Percentiles rank a stretch among this genome's conserved stretches.
Evolutionary conservation across 2,888 invertebrate species (phyloP).

Genomic region (Eupeodes latifasciatus): DNA sequence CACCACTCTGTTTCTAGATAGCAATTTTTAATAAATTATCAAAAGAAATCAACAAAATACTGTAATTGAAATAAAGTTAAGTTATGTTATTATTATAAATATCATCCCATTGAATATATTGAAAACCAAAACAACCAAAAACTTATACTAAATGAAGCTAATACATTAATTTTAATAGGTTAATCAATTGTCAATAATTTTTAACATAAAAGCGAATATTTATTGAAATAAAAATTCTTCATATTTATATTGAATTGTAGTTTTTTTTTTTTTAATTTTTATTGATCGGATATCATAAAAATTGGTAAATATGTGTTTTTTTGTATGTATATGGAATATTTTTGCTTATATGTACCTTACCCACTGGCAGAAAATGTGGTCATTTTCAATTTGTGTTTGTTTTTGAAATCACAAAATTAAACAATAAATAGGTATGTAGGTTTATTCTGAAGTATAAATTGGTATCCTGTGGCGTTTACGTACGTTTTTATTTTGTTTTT

Average conservation of each 20-base stretch:
- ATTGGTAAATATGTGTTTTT: no score
- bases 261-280: background rate
- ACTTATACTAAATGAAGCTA: constrained; percentile 35
- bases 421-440: no score
- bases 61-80: constrained; percentile 54
- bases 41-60: constrained; percentile 48
- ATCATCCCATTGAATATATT: constrained; percentile 65
- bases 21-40: constrained; percentile 68
- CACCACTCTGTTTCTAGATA: constrained; percentile 75
- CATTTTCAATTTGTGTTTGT: no score
- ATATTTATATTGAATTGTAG: constrained; percentile 68
- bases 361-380: no score
- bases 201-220: constrained; percentile 75
- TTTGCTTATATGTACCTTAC: no score
- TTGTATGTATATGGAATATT: no score
- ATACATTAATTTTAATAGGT: constrained; percentile 70
- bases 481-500: no score
- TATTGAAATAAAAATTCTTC: constrained; percentile 75
- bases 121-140: constrained; percentile 17
- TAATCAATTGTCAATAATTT: constrained; percentile 76
- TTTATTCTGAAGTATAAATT: no score
- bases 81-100: constrained; percentile 55
- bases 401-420: no score
- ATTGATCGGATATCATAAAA: no score
- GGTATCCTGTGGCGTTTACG: no score